Evolutionary conservation across 2,797 vertebrate genomes (phyloP).

Genomic region (Xenops minutus): DNA sequence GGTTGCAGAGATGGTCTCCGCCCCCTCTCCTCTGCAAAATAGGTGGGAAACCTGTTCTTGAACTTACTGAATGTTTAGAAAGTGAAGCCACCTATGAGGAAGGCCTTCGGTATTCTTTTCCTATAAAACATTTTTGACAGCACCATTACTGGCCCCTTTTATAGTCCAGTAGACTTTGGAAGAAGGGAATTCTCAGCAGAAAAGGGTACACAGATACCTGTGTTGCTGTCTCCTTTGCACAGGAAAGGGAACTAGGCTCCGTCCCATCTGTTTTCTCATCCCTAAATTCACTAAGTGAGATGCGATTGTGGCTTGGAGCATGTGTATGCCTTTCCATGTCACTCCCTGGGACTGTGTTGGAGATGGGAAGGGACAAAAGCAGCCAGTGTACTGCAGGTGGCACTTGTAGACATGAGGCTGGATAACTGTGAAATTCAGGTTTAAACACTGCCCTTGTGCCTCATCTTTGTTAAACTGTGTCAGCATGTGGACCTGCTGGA

Average conservation of each 20-base stretch:
- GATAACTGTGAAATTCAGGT: neutral
- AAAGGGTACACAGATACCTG: neutral
- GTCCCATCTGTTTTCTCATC: neutral
- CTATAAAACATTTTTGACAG: neutral
- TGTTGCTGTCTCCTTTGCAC: neutral
- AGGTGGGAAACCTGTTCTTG: neutral
- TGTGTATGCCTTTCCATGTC: neutral
- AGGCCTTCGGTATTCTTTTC: neutral
- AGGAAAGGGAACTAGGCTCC: neutral
- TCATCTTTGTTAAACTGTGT: neutral
- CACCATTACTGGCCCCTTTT: neutral
- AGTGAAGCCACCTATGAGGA: neutral
- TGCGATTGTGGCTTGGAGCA: rapidly evolving
- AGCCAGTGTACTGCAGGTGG: neutral
- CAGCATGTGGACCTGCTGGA: neutral
- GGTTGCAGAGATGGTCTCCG: neutral
- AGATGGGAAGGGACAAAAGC: neutral
- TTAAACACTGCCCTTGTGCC: neutral
- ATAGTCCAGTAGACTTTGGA: neutral
- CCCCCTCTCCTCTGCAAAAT: neutral
- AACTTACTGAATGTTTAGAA: neutral
- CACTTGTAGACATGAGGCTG: neutral
- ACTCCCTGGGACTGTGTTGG: neutral
- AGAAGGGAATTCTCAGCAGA: neutral
- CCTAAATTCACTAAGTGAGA: neutral